Percentiles rank a stretch among this genome's conserved stretches.
Evolutionary conservation across 2,888 invertebrate species (phyloP).

Genomic region (Macrosiphum euphorbiae): DNA sequence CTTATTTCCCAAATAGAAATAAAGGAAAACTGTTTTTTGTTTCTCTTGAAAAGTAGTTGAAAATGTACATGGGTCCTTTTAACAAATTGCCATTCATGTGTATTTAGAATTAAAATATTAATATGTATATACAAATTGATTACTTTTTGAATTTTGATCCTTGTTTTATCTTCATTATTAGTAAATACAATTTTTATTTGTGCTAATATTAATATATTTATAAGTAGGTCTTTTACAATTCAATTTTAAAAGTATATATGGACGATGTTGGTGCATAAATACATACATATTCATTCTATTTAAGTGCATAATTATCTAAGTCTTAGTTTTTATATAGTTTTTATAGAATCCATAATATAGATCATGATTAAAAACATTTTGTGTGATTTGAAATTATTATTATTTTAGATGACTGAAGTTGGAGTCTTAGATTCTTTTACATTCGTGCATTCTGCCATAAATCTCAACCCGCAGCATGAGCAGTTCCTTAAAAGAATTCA

Average conservation of each 20-base stretch:
- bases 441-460: conserved; percentile 64
- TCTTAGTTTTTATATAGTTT: neutral
- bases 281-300: neutral
- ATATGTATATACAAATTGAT: neutral
- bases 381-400: neutral
- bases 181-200: neutral
- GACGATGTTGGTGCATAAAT: neutral
- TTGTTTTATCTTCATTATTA: neutral
- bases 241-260: neutral
- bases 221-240: neutral
- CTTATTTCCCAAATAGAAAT: no score
- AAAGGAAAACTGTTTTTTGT: no score
- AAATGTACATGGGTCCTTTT: no score
- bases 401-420: conserved; percentile 60
- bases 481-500: conserved; percentile 65
- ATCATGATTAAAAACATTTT: neutral
- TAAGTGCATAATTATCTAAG: neutral
- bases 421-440: conserved; percentile 65
- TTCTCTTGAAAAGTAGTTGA: no score
- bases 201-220: neutral
- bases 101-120: neutral
- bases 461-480: conserved; percentile 63
- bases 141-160: neutral
- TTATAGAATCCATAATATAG: neutral
- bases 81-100: no score